Percentiles rank a stretch among this genome's conserved stretches.
Evolutionary conservation across 2,113 vertebrate species (phyloP).

Genomic region (Lophius piscatorius): DNA sequence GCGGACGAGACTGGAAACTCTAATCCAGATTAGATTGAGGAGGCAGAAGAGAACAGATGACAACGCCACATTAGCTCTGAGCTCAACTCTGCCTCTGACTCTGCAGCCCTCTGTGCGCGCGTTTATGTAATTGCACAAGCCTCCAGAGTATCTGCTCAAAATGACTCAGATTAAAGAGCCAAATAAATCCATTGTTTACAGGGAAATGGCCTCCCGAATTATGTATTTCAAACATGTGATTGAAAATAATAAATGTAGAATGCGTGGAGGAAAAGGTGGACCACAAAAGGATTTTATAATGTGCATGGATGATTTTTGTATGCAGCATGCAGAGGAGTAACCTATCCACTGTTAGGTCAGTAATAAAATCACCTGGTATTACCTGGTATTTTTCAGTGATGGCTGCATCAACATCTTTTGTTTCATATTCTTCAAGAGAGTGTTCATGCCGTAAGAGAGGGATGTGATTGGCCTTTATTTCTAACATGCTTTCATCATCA

Average conservation of each 20-base stretch:
- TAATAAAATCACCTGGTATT: neutral
- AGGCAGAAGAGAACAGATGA: conserved; percentile 28
- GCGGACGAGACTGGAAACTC: conserved; percentile 35
- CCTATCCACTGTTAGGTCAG: neutral
- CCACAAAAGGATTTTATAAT: neutral
- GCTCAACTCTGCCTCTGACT: conserved; percentile 30
- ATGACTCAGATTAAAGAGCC: too few species aligned
- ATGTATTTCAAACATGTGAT: too few species aligned
- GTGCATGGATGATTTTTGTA: neutral
- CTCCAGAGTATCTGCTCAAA: conserved; percentile 5
- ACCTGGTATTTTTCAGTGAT: conserved; percentile 15
- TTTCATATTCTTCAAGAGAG: too few species aligned
- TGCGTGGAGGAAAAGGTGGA: neutral
- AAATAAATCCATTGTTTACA: too few species aligned
- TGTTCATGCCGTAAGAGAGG: too few species aligned
- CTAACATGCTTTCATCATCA: too few species aligned
- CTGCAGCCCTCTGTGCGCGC: conserved; percentile 42
- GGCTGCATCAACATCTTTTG: too few species aligned
- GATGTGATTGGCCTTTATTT: too few species aligned
- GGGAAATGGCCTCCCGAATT: too few species aligned
- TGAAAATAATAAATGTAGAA: neutral
- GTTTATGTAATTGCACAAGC: conserved; percentile 53
- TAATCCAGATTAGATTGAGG: conserved; percentile 74
- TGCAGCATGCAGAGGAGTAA: neutral
- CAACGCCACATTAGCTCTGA: conserved; percentile 27